Conservation (phyloP, 2,113 vertebrate genomes). For the Machaerirhynchus nigripectus region DNA sequence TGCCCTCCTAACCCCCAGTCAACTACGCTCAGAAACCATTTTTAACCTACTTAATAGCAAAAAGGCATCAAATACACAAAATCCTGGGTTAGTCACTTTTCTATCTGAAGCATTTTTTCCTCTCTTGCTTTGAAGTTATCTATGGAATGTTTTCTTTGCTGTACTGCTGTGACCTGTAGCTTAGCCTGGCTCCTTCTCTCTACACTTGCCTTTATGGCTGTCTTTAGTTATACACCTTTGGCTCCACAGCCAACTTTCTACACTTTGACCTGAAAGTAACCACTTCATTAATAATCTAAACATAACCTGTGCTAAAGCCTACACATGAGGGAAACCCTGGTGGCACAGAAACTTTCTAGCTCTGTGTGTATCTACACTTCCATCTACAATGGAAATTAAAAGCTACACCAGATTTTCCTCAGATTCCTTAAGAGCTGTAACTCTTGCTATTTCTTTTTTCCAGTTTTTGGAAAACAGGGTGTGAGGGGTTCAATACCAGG, state of each 20-base stretch:
- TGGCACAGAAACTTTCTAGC: neutral
- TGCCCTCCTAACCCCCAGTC: neutral
- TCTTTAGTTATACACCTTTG: neutral
- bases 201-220: neutral
- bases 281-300: neutral
- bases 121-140: neutral
- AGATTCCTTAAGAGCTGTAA: neutral
- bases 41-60: neutral
- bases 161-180: neutral
- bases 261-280: neutral
- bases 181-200: neutral
- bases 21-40: neutral
- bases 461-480: neutral
- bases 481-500: neutral
- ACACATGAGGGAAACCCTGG: neutral
- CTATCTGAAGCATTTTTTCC: neutral
- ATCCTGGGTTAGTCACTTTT: neutral
- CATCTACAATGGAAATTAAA: neutral
- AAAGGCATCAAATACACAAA: neutral
- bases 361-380: neutral
- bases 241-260: neutral
- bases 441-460: neutral
- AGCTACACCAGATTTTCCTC: neutral
- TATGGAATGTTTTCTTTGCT: neutral
- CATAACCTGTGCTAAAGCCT: neutral